These are phyloP conservation scores for Oxyura jamaicensis DNA, from an alignment of 2,113 vertebrate genomes.

Conservation along the genomic window DNA sequence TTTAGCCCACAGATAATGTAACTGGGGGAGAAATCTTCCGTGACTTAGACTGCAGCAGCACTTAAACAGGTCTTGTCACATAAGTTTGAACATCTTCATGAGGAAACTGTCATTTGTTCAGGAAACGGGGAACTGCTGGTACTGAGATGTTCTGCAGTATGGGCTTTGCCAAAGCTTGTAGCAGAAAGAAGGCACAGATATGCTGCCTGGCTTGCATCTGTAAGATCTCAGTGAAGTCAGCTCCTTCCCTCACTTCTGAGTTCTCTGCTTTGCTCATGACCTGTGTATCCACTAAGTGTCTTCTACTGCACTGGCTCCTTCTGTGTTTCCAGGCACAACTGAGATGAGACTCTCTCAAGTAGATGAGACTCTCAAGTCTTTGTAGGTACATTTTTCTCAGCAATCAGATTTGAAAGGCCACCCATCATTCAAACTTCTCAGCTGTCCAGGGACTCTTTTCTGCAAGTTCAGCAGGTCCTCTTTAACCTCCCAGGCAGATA, in stretches of 20 bases:
- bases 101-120: background rate
- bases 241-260: background rate
- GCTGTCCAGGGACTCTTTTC: background rate
- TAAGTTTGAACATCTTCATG: background rate
- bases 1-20: background rate
- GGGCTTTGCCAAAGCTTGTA: background rate
- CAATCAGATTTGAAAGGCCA: background rate
- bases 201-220: background rate
- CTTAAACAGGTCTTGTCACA: background rate
- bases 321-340: background rate
- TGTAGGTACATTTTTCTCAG: background rate
- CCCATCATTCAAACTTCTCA: background rate
- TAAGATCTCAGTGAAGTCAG: background rate
- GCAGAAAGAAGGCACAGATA: background rate
- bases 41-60: background rate
- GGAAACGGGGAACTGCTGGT: fast-evolving
- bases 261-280: background rate
- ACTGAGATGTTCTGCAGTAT: background rate
- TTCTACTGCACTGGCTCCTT: background rate
- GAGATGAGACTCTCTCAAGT: background rate
- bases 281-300: background rate
- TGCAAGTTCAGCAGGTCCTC: background rate
- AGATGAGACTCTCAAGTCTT: background rate
- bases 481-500: background rate
- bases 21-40: background rate